Evolutionary conservation across 2,797 vertebrate genomes (phyloP), one percentile per base, ranked within the genome.

Genomic region (Coilia nasus): DNA sequence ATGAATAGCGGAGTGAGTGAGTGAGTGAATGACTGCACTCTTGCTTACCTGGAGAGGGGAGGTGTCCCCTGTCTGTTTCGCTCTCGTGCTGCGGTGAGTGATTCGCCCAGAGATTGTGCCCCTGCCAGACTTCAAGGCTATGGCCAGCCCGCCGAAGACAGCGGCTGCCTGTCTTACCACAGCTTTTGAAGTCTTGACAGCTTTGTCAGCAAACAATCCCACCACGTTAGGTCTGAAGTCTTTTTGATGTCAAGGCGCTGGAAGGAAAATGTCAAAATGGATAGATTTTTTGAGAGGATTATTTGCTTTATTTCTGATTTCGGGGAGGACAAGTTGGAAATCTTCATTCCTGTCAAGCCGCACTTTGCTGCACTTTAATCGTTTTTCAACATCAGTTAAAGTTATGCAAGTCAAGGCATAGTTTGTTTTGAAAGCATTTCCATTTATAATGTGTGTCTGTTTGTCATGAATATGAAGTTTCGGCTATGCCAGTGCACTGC

Each of bases 101-200:
- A 54, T 10, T 10, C 50, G 50, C 50, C 50, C 50, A 54, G 50
- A 9, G 50, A 54, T 41, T 5, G 35, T 41, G 5, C 35, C 2
- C 2, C 2, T 41, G 35, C 88, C 90, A 93, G 90, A 92, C 91
- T 91, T 93, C 89, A 90, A 92, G 90, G 86, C 82, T 80, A 85
- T 67, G 83, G 90, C 87, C 87, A 56, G 86, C 89, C 88, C 86
- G 56, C 86, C 88, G 91, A 92, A 84, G 88, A 92, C 90, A 4
- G 60, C 88, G 88, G 92, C 92, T 94, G 92, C 90, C 93, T 91
- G 90, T 92, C 92, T 91, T 60, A 60, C 41, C 88, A 6, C 14
- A 86, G 28, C 71, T 92, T 95, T 95, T 95, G 94, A 94, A 94
- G 94, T 94, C 91, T 91, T 94, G 94, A 94, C 93, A 90, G 93